Evolutionary conservation across 2,797 vertebrate genomes (phyloP).

Genomic region (Falco naumanni): DNA sequence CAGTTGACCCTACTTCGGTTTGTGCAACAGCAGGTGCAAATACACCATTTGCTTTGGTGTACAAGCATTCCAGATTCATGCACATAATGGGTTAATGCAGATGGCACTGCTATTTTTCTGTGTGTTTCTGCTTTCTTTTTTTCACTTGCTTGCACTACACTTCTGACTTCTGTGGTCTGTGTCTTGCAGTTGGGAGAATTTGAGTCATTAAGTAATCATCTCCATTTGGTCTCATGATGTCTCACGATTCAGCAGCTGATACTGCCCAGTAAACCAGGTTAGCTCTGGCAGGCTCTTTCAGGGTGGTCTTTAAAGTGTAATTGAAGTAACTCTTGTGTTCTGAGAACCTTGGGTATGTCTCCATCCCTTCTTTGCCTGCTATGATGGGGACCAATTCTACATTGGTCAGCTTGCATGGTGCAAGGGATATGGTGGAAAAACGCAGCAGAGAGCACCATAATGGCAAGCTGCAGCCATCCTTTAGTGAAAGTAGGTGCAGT

Average conservation of each 20-base stretch:
- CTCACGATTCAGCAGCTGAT: neutral
- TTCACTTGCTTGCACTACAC: neutral
- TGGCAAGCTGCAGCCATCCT: neutral
- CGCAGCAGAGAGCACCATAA: neutral
- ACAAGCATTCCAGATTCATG: neutral
- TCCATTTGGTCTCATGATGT: neutral
- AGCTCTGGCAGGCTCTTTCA: neutral
- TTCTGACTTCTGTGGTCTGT: neutral
- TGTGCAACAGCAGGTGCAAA: neutral
- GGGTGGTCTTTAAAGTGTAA: neutral
- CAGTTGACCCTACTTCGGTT: neutral
- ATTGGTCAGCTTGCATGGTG: neutral
- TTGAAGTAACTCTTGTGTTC: neutral
- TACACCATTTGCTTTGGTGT: neutral
- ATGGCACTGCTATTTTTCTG: neutral
- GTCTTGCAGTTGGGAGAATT: conserved; percentile 23
- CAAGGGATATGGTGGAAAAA: neutral
- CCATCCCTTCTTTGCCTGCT: neutral
- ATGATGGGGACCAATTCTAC: neutral
- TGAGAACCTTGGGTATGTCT: neutral
- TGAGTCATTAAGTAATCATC: conserved; percentile 6
- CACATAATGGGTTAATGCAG: neutral
- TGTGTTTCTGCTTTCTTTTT: neutral
- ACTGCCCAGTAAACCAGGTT: neutral
- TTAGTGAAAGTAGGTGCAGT: neutral